Percentiles rank a stretch among this genome's conserved stretches.
Evolutionary conservation across 2,797 vertebrate species (phyloP).

Genomic region (Mormyrops boulengeri): DNA sequence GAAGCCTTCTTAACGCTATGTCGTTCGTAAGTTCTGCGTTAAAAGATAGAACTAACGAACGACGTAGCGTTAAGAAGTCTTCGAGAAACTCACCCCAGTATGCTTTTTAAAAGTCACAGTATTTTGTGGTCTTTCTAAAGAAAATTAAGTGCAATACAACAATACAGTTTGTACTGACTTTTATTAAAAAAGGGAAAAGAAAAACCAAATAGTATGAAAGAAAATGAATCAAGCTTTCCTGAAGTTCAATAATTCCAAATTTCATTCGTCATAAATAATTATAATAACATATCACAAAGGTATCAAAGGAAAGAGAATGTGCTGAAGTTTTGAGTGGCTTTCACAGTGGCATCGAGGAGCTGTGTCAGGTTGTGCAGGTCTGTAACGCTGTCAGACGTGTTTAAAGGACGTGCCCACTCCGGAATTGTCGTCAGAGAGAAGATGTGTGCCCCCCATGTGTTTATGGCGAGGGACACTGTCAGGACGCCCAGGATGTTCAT

Average conservation of each 20-base stretch:
- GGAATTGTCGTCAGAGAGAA: constrained; percentile 77
- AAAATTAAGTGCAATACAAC: not conserved
- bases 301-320: not conserved
- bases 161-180: not conserved
- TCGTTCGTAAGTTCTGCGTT: too few relatives aligned
- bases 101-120: constrained; percentile 2
- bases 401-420: constrained; percentile 74
- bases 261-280: not conserved
- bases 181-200: not conserved
- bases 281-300: not conserved
- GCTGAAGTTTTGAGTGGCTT: constrained; percentile 28
- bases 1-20: too few relatives aligned
- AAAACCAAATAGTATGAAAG: not conserved
- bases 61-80: too few relatives aligned
- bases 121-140: not conserved
- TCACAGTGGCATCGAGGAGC: constrained; percentile 37
- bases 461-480: constrained; percentile 83
- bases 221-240: not conserved
- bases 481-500: constrained; percentile 91
- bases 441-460: constrained; percentile 87
- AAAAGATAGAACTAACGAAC: too few relatives aligned
- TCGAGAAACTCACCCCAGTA: too few relatives aligned
- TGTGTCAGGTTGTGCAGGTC: constrained; percentile 46
- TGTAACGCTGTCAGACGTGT: constrained; percentile 48
- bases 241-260: not conserved